These are phyloP conservation scores for Pyrrhosoma nymphula DNA, from an alignment of 2,888 invertebrate species.

Conservation along the genomic window DNA sequence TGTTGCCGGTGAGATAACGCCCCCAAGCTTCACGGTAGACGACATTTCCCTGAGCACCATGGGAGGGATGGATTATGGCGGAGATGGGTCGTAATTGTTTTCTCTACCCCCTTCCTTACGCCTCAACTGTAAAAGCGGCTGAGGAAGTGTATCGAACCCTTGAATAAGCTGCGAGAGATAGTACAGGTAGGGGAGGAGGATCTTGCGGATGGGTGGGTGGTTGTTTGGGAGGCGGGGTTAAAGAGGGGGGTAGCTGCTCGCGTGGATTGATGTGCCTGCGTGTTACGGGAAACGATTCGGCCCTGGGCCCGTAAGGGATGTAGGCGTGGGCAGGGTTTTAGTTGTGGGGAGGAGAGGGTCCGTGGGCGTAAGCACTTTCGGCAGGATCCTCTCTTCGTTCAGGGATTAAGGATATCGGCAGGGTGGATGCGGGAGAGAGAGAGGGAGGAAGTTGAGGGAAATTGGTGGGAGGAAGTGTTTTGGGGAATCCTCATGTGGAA, in stretches of 20 bases:
- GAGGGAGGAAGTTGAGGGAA: background rate
- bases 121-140: background rate
- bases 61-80: background rate
- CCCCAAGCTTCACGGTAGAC: background rate
- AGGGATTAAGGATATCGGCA: background rate
- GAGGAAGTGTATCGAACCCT: slow-evolving; percentile 17
- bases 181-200: background rate
- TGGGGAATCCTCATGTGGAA: background rate
- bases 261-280: slow-evolving; percentile 4
- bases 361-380: background rate
- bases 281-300: background rate
- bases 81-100: background rate
- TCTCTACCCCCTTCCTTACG: background rate
- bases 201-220: background rate
- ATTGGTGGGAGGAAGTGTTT: background rate
- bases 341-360: background rate
- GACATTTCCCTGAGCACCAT: background rate
- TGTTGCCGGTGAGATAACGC: background rate
- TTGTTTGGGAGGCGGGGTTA: background rate
- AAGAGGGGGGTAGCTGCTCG: background rate
- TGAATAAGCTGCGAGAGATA: background rate
- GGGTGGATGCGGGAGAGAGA: background rate
- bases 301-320: background rate
- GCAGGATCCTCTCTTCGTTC: background rate
- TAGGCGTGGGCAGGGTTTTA: background rate